Evolutionary conservation across 1,140 invertebrate species (phyloP).

Genomic region (Tetranychus urticae): DNA sequence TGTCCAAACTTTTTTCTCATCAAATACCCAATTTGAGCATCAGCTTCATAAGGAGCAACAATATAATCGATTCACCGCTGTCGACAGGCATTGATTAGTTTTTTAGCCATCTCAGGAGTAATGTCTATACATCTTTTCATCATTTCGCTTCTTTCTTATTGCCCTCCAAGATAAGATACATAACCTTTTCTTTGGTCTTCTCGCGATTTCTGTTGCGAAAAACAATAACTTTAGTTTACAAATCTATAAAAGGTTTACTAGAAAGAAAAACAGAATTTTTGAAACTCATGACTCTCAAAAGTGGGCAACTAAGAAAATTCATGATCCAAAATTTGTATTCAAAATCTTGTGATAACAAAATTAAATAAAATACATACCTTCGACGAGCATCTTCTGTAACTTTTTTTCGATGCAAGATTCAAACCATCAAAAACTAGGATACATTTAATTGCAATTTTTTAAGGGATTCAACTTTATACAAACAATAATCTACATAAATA

Average conservation of each 20-base stretch:
- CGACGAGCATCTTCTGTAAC: slow-evolving; percentile 58
- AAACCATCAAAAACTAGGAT: slow-evolving; percentile 93
- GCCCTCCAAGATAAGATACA: slow-evolving; percentile 51
- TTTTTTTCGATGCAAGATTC: slow-evolving; percentile 71
- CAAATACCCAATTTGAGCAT: slow-evolving; percentile 87
- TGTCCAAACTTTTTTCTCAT: slow-evolving; percentile 58
- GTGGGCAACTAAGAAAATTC: too few species aligned
- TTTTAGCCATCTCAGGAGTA: slow-evolving; percentile 67
- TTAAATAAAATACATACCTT: slow-evolving; percentile 32
- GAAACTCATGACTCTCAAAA: too few species aligned
- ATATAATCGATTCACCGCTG: slow-evolving; percentile 66
- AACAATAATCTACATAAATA: slow-evolving; percentile 69
- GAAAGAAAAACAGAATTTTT: neutral
- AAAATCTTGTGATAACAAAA: too few species aligned
- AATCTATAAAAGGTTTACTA: neutral
- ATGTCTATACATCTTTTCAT: slow-evolving; percentile 65
- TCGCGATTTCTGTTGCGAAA: slow-evolving; percentile 30
- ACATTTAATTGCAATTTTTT: slow-evolving; percentile 43
- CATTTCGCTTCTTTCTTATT: slow-evolving; percentile 48
- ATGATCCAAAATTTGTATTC: too few species aligned
- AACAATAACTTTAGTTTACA: neutral
- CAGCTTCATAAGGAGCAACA: slow-evolving; percentile 95
- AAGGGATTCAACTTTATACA: slow-evolving; percentile 21
- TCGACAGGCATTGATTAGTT: slow-evolving; percentile 39
- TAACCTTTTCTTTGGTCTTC: slow-evolving; percentile 45